Evolutionary conservation across 2,797 vertebrate genomes (phyloP).

Genomic region (Labeo calbasu): DNA sequence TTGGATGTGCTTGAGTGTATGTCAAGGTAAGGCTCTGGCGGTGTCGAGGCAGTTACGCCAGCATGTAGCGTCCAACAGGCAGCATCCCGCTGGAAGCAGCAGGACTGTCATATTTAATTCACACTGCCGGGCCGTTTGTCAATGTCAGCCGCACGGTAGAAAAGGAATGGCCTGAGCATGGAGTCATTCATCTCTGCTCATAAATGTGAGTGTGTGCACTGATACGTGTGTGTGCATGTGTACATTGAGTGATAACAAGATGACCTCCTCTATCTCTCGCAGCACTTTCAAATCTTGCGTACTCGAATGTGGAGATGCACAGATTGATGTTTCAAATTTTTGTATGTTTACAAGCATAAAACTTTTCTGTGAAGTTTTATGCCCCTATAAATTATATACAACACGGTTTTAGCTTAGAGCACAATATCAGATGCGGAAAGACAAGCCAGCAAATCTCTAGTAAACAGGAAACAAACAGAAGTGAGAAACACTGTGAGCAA

Average conservation of each 20-base stretch:
- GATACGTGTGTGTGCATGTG: slow-evolving; percentile 20
- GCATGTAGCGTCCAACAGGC: slow-evolving; percentile 31
- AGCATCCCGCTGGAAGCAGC: slow-evolving; percentile 35
- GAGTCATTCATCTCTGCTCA: slow-evolving; percentile 47
- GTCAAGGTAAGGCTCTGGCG: slow-evolving; percentile 24
- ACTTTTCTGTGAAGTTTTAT: slow-evolving; percentile 26
- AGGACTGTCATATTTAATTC: slow-evolving; percentile 53
- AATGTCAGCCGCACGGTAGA: slow-evolving; percentile 41
- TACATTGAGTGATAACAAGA: slow-evolving; percentile 49
- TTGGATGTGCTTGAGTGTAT: slow-evolving; percentile 29
- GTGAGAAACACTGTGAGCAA: slow-evolving; percentile 22
- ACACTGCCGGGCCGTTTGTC: slow-evolving; percentile 48
- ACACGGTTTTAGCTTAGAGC: neutral
- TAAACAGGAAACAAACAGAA: slow-evolving; percentile 39
- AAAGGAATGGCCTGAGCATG: slow-evolving; percentile 35
- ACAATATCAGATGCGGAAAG: slow-evolving; percentile 34
- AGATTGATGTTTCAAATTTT: slow-evolving; percentile 25
- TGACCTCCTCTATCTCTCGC: slow-evolving; percentile 43
- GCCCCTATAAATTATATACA: slow-evolving; percentile 35
- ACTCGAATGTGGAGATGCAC: slow-evolving; percentile 34
- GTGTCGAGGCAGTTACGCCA: slow-evolving; percentile 26
- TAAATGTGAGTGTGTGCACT: slow-evolving; percentile 23
- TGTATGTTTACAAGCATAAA: slow-evolving; percentile 36
- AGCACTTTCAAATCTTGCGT: slow-evolving; percentile 44
- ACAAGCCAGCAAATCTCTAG: slow-evolving; percentile 27